Base-by-base conservation (phyloP, 2,888 invertebrate species). In the Callyntrura sp. region DNA sequence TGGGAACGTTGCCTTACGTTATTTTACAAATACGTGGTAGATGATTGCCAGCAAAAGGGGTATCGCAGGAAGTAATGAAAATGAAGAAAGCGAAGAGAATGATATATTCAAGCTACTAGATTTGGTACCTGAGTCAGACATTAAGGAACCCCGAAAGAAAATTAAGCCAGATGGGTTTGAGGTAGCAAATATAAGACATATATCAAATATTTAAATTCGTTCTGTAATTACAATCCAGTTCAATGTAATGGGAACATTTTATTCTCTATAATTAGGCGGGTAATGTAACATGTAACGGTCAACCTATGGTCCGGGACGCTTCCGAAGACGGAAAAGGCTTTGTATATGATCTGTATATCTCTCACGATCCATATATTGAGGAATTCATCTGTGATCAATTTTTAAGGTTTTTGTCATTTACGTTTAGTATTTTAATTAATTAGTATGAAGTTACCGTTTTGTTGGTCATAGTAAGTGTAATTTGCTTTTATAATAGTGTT, bases 311-410 rank as follows among this genome's bases (percentile, higher is more conserved):
- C 0, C 90, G 90, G 57, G 78, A 83, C 57, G n/a, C 8, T 45
- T 0, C 14, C 60, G 45, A 70, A n/a, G 79, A 78, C 28, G 84
- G 88, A n/a, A 28, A 55, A 20, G 90, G 65, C 11, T 92, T 45
- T 70, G 92, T 92, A 0, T 92, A 85, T 60, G 92, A 92, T 57
- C 55, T 92, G 12, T 92, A 91, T 51, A 25, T 92, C 6, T 55
- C 88, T 0, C 82, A 87, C 57, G 90, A 91, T 45, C 76, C 78
- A 1, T 23, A 48, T 9, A 76, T 87, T 55, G 88, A 85, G 3
- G 88, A 90, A 0, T 45, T 84, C 20, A 73, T 73, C 9, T 73
- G 76, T 35, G 84, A 57, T 20, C 68, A 86, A 9, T 84, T 79
- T 17, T 45, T 91, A 11, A 89, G 90, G 91, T 91, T 76, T 5